Evolutionary conservation across 2,888 invertebrate genomes (phyloP), one percentile per base, ranked within the genome.

Genomic region (Belgica antarctica): DNA sequence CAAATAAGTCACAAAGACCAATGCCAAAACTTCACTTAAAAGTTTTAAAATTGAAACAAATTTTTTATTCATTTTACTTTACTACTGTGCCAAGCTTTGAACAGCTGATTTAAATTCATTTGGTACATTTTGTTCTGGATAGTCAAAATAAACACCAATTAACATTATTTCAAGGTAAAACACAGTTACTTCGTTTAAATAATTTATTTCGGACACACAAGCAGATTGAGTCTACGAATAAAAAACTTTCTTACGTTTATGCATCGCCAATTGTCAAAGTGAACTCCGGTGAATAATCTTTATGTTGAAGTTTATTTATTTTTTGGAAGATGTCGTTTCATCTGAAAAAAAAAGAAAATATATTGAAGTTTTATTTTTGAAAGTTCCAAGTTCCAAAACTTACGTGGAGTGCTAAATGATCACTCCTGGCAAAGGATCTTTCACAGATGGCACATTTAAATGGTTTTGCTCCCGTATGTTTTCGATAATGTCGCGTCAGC

Each of bases 381-480:
- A n/a, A n/a, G n/a, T n/a, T n/a, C n/a, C n/a, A n/a, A n/a, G n/a
- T n/a, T n/a, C n/a, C n/a, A n/a, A n/a, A n/a, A n/a, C n/a, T n/a
- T n/a, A n/a, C n/a, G 52, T 52, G 52, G n/a, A 66, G 83, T 70
- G 96, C 96, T 77, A 96, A 85, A 82, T 96, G 96, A 82, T 96
- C 96, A 73, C 94, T 94, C 72, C 96, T 84, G 68, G 96, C 95
- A 82, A 96, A 96, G 72, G 94, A 94, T 63, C 96, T 85, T 79
- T 96, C 95, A 80, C 96, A 96, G 71, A 94, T 94, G 73, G 90
- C 89, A 79, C 96, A 96, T 80, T 96, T 95, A 85, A 96, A 96
- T 28, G 96, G 96, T 80, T 96, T 96, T 71, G 94, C 94, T 31
- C 96, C 96, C 0, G 96, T 96, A 82, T 96, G 96, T 81, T 96